These are phyloP conservation scores for Ylistrum balloti DNA, from an alignment of 1,140 invertebrate species.

Conservation along the genomic window DNA sequence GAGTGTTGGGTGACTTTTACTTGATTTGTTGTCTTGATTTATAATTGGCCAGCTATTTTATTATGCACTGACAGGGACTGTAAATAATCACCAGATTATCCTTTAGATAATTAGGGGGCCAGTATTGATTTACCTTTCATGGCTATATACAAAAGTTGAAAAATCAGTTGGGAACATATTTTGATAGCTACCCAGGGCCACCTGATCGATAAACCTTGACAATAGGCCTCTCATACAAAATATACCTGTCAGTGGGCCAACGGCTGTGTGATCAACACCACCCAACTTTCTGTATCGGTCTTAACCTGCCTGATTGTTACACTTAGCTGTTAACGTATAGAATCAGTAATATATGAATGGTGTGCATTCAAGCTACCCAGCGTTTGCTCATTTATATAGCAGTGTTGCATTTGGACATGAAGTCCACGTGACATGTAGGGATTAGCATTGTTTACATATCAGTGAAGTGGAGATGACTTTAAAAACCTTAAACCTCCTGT, in stretches of 20 bases:
- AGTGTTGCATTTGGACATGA: background rate
- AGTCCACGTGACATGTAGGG: background rate
- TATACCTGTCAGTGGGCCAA: background rate
- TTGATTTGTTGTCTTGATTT: background rate
- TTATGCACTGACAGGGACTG: background rate
- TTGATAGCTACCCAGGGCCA: slow-evolving; percentile 31
- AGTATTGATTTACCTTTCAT: slow-evolving; percentile 5
- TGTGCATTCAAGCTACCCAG: background rate
- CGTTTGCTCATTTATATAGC: slow-evolving; percentile 16
- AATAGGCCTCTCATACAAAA: background rate
- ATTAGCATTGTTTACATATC: background rate
- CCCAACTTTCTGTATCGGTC: background rate
- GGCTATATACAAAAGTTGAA: slow-evolving; percentile 19
- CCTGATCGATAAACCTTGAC: slow-evolving; percentile 26
- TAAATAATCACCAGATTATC: background rate
- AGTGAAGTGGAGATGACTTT: slow-evolving; percentile 21
- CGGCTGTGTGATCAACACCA: background rate
- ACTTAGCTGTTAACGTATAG: background rate
- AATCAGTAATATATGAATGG: background rate
- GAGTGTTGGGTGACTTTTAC: background rate
- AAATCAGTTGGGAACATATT: background rate
- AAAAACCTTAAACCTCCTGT: background rate
- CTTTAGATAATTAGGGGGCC: background rate
- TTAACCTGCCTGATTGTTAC: background rate
- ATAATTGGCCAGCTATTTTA: background rate